These are phyloP conservation scores for Drosophila pseudotakahashii DNA, from an alignment of 2,888 invertebrate species.

Conservation along the genomic window DNA sequence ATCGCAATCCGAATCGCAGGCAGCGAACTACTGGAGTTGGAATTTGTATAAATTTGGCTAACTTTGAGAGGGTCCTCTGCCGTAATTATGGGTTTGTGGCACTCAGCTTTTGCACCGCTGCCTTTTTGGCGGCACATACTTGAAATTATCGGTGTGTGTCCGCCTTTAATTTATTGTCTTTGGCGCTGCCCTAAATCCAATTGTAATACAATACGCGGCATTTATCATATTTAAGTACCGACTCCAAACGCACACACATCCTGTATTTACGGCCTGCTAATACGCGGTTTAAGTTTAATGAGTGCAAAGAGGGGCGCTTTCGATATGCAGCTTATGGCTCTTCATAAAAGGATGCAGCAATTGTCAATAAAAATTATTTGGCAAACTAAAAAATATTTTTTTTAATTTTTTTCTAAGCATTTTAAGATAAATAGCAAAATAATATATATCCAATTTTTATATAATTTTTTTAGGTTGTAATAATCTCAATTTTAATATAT, in stretches of 20 bases:
- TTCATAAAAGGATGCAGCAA: neutral
- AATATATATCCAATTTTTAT: too few species aligned
- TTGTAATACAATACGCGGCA: conserved; percentile 72
- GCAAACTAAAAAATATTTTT: too few species aligned
- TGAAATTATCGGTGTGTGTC: conserved; percentile 72
- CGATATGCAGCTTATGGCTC: neutral
- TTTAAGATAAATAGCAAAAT: too few species aligned
- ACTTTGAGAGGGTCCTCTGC: conserved; percentile 14
- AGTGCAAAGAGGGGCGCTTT: conserved; percentile 25
- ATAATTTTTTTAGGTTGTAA: neutral
- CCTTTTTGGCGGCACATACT: conserved; percentile 40
- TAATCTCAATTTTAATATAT: too few species aligned
- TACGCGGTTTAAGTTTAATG: conserved; percentile 74
- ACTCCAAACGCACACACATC: conserved; percentile 59
- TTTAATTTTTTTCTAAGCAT: too few species aligned
- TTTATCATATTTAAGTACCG: conserved; percentile 75
- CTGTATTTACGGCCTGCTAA: conserved; percentile 76
- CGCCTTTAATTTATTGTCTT: conserved; percentile 70
- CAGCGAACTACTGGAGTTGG: conserved; percentile 53
- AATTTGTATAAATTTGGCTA: conserved; percentile 78
- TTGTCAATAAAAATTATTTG: too few species aligned
- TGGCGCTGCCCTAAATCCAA: conserved; percentile 73
- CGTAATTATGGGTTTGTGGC: conserved; percentile 48
- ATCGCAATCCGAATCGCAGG: conserved; percentile 39
- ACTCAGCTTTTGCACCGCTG: conserved; percentile 15